phyloP scores from a whole-genome alignment of 2,113 vertebrate species.

The Myrmecophaga tridactyla region DNA sequence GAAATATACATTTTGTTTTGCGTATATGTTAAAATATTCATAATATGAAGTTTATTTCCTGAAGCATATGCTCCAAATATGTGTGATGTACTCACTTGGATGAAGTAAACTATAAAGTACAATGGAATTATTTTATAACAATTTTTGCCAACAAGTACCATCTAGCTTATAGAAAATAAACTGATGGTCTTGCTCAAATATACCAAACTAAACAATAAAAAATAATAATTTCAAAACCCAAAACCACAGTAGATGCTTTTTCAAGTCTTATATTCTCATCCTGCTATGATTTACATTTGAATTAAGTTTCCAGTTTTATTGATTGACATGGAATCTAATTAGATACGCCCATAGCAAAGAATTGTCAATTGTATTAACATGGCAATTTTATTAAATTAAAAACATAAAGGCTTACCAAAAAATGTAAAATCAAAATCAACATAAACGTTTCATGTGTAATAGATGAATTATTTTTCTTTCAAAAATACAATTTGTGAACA shows the following conservation, averaged over 20 bases:
- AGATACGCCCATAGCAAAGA: constrained; percentile 59
- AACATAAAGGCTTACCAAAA: constrained; percentile 63
- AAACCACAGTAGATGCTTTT: constrained; percentile 20
- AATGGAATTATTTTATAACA: constrained; percentile 49
- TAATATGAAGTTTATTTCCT: constrained; percentile 9
- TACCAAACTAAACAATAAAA: background rate
- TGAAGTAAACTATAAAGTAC: constrained; percentile 50
- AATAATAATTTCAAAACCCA: background rate
- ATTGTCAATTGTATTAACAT: constrained; percentile 57
- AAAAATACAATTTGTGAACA: constrained; percentile 34
- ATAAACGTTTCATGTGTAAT: constrained; percentile 44
- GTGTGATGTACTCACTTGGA: background rate
- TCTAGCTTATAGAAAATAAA: background rate
- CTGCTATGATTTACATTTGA: constrained; percentile 74
- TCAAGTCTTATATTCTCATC: constrained; percentile 52
- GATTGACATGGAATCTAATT: constrained; percentile 80
- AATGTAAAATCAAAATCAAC: constrained; percentile 61
- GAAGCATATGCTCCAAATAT: background rate
- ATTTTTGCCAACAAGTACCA: background rate
- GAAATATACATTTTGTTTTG: constrained; percentile 30
- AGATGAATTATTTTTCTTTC: constrained; percentile 30
- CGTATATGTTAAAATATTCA: constrained; percentile 36
- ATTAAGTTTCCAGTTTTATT: constrained; percentile 76
- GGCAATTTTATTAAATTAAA: constrained; percentile 66
- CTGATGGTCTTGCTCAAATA: background rate